Conservation (phyloP, 2,113 vertebrate genomes). For the Chauna torquata region DNA sequence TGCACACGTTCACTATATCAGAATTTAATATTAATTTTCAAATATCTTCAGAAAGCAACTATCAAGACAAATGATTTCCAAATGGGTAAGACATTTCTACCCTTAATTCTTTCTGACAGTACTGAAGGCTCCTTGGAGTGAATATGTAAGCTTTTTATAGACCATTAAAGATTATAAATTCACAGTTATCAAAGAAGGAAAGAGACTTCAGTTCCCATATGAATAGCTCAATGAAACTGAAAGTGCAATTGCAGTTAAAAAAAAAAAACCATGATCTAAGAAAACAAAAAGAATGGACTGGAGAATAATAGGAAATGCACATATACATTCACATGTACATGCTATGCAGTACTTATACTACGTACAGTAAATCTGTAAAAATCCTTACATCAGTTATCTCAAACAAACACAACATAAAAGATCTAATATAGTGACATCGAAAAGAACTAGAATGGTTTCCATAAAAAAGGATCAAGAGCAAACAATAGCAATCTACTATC, state of each 20-base stretch:
- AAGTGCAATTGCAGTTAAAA: neutral
- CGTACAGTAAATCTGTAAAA: neutral
- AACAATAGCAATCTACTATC: neutral
- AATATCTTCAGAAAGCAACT: slow-evolving; percentile 13
- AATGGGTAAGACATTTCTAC: neutral
- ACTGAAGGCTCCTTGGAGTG: slow-evolving; percentile 15
- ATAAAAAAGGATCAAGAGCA: neutral
- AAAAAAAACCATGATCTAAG: neutral
- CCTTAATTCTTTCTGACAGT: slow-evolving; percentile 50
- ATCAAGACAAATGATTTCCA: slow-evolving; percentile 43
- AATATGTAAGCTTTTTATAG: slow-evolving; percentile 44
- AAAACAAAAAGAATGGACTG: slow-evolving; percentile 3
- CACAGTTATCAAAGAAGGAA: neutral
- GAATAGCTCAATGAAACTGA: neutral
- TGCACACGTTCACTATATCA: neutral
- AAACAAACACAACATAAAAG: neutral
- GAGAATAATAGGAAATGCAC: neutral
- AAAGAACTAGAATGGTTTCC: neutral
- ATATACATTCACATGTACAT: neutral
- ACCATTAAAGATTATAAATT: slow-evolving; percentile 9
- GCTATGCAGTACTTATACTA: neutral
- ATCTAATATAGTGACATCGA: neutral
- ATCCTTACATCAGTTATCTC: neutral
- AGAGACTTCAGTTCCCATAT: neutral
- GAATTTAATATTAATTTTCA: slow-evolving; percentile 21